Evolutionary conservation across 2,797 vertebrate genomes (phyloP).

Genomic region (Epinephelus coioides): DNA sequence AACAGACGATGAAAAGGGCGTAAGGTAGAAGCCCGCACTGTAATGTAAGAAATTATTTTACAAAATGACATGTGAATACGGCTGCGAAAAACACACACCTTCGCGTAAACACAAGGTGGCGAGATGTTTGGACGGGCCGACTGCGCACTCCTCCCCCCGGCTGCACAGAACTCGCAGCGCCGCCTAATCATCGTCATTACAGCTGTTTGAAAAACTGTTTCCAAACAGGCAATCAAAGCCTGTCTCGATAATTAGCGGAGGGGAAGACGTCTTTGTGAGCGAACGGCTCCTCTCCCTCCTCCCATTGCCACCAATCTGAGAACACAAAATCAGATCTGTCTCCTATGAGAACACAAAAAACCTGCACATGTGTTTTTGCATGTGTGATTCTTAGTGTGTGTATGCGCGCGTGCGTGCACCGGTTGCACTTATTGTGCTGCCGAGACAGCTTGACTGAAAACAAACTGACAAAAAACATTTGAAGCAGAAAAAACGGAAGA

Average conservation of each 20-base stretch:
- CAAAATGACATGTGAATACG: constrained; percentile 51
- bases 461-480: constrained; percentile 89
- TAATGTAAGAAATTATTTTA: constrained; percentile 55
- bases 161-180: constrained; percentile 70
- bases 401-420: constrained; percentile 18
- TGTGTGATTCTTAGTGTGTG: constrained; percentile 23
- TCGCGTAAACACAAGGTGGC: constrained; percentile 59
- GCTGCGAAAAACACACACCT: constrained; percentile 42
- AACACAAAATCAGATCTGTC: constrained; percentile 86
- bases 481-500: constrained; percentile 82
- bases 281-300: constrained; percentile 72
- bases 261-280: constrained; percentile 82
- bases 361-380: constrained; percentile 57
- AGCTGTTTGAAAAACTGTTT: constrained; percentile 87
- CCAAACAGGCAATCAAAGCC: constrained; percentile 90
- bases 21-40: constrained; percentile 9
- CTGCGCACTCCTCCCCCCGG: constrained; percentile 39
- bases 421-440: constrained; percentile 76
- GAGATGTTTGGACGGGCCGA: constrained; percentile 57
- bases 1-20: constrained; percentile 30
- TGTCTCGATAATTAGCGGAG: constrained; percentile 86
- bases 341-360: constrained; percentile 71
- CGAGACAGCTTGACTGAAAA: constrained; percentile 88
- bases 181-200: constrained; percentile 88
- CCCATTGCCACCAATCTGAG: constrained; percentile 75